Evolutionary conservation across 1,140 invertebrate genomes (phyloP).

Genomic region (Gonioctena quinquepunctata): DNA sequence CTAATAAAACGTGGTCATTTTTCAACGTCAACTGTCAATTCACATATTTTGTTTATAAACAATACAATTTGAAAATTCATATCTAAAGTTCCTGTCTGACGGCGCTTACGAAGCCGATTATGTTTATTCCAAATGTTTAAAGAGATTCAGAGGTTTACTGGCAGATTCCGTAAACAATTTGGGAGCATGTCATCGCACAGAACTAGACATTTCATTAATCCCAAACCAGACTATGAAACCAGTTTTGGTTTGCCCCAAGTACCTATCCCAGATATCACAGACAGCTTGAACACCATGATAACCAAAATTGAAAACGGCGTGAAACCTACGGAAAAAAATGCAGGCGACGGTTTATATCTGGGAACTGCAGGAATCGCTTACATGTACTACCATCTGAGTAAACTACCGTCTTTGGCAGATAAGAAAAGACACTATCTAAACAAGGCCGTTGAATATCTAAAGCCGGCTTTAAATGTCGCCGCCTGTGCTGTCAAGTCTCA

Average conservation of each 20-base stretch:
- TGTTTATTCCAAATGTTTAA: background rate
- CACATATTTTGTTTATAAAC: background rate
- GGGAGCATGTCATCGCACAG: background rate
- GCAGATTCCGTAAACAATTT: background rate
- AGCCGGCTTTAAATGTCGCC: conserved; percentile 55
- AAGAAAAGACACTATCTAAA: conserved; percentile 53
- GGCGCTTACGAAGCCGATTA: background rate
- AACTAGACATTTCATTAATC: conserved; percentile 40
- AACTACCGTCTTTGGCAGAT: conserved; percentile 54
- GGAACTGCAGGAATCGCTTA: conserved; percentile 61
- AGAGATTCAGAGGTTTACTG: background rate
- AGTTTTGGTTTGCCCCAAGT: conserved; percentile 4
- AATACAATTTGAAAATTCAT: background rate
- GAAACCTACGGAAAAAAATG: conserved; percentile 24
- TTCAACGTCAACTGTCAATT: too few relatives aligned
- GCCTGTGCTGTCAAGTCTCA: conserved; percentile 24
- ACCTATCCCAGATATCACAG: conserved; percentile 18
- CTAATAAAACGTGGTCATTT: too few relatives aligned
- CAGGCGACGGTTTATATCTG: conserved; percentile 60
- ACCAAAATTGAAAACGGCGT: conserved; percentile 18
- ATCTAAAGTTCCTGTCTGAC: background rate
- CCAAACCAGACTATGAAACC: conserved; percentile 17
- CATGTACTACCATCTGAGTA: conserved; percentile 62
- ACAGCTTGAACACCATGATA: background rate
- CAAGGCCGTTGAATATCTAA: conserved; percentile 58